phyloP scores from a whole-genome alignment of 1,140 invertebrate species.

The Batillaria attramentaria region DNA sequence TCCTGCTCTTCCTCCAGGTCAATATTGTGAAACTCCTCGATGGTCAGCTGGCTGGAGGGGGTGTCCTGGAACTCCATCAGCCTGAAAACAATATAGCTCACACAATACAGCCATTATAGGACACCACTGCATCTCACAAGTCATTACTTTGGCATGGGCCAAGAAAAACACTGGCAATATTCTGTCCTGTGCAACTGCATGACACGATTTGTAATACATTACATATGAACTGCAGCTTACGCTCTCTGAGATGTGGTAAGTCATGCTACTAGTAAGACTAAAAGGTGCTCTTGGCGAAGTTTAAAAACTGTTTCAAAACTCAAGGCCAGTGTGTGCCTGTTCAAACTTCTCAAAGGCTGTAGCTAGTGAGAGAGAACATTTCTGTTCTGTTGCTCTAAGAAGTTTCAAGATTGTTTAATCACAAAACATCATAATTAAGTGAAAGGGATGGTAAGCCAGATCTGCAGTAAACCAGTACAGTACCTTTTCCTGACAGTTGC shows the following conservation, averaged over 20 bases:
- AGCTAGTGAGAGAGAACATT: too few species aligned
- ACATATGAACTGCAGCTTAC: neutral
- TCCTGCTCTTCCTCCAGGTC: slow-evolving; percentile 97
- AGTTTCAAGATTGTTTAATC: too few species aligned
- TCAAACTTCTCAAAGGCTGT: too few species aligned
- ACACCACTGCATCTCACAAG: neutral
- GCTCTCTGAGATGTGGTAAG: neutral
- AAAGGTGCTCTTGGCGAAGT: too few species aligned
- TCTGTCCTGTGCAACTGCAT: neutral
- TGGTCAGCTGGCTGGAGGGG: slow-evolving; percentile 88
- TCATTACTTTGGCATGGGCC: too few species aligned
- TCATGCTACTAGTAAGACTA: neutral
- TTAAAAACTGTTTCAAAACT: too few species aligned
- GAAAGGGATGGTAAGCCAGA: neutral
- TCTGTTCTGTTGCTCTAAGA: too few species aligned
- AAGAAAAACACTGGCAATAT: neutral
- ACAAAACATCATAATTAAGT: neutral
- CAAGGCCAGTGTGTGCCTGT: too few species aligned
- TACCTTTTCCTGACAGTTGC: slow-evolving; percentile 91
- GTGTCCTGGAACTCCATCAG: slow-evolving; percentile 97
- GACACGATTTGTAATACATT: neutral
- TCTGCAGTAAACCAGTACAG: neutral
- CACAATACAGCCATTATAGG: neutral
- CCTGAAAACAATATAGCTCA: slow-evolving; percentile 65
- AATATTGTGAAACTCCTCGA: slow-evolving; percentile 97